Evolutionary conservation across 2,888 invertebrate genomes (phyloP).

Genomic region (Metellina segmentata): DNA sequence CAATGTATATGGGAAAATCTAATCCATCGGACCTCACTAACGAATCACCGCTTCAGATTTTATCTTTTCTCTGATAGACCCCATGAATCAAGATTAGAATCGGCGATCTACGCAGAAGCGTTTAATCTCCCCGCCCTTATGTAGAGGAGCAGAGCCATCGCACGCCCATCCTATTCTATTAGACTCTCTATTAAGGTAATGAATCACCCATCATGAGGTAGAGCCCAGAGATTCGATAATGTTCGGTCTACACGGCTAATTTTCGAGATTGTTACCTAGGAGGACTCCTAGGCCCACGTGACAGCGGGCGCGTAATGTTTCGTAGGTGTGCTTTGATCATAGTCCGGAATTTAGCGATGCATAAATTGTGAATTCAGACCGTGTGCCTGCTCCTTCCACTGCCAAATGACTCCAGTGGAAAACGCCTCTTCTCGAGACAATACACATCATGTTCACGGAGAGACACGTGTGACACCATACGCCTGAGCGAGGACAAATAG

Average conservation of each 20-base stretch:
- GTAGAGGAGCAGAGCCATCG: not conserved
- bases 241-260: slow-evolving; percentile 21
- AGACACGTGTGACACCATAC: too few species aligned
- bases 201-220: slow-evolving; percentile 23
- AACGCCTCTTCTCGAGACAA: not conserved
- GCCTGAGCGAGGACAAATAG: too few species aligned
- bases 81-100: not conserved
- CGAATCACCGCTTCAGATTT: not conserved
- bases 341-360: not conserved
- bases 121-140: not conserved
- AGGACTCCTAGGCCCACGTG: not conserved
- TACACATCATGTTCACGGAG: too few species aligned
- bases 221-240: slow-evolving; percentile 10
- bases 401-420: not conserved
- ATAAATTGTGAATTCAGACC: slow-evolving; percentile 6
- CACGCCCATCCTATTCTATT: slow-evolving; percentile 12
- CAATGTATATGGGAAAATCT: not conserved
- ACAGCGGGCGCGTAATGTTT: not conserved
- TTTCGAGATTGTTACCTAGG: not conserved
- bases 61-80: not conserved
- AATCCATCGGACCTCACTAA: not conserved
- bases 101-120: not conserved
- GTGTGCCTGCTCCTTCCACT: not conserved
- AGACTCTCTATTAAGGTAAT: slow-evolving; percentile 36
- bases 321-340: slow-evolving; percentile 1